Evolutionary conservation across 2,888 invertebrate genomes (phyloP).

Genomic region (Plagodis dolabraria): DNA sequence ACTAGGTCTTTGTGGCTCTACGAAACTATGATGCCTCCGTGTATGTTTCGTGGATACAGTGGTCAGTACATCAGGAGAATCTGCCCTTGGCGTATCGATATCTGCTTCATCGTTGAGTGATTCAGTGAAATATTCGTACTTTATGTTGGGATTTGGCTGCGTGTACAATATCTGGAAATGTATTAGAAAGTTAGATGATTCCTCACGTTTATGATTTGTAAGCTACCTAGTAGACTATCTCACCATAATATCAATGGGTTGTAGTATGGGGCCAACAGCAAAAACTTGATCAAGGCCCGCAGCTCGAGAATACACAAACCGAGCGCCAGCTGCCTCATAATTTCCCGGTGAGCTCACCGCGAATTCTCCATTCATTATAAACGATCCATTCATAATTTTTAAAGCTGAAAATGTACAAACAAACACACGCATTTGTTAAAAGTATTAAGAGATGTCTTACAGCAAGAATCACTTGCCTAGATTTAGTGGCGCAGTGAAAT

Average conservation of each 20-base stretch:
- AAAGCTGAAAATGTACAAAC: constrained; percentile 86
- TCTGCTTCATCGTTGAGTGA: constrained; percentile 76
- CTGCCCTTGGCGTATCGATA: constrained; percentile 56
- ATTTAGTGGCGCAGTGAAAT: constrained; percentile 5
- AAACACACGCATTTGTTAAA: constrained; percentile 20
- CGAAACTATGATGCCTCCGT: constrained; percentile 64
- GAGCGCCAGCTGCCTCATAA: constrained; percentile 92
- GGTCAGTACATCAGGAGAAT: constrained; percentile 49
- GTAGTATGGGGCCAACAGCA: constrained; percentile 91
- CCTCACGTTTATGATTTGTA: background rate
- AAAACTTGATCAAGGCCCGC: constrained; percentile 91
- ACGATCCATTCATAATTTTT: constrained; percentile 89
- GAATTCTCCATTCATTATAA: constrained; percentile 93
- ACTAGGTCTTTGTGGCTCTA: constrained; percentile 51
- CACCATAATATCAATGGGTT: constrained; percentile 93
- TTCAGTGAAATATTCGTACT: constrained; percentile 94
- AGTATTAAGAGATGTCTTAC: constrained; percentile 20
- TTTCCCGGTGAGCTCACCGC: constrained; percentile 89
- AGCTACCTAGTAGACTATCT: constrained; percentile 17
- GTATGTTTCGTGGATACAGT: constrained; percentile 63
- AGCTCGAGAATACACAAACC: constrained; percentile 90
- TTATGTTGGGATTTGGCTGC: constrained; percentile 94
- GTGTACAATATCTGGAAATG: constrained; percentile 90
- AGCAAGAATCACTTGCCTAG: constrained; percentile 25
- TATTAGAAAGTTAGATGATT: background rate